Base-by-base conservation (phyloP, 2,888 invertebrate species). In the Caenorhabditis panamensis region DNA sequence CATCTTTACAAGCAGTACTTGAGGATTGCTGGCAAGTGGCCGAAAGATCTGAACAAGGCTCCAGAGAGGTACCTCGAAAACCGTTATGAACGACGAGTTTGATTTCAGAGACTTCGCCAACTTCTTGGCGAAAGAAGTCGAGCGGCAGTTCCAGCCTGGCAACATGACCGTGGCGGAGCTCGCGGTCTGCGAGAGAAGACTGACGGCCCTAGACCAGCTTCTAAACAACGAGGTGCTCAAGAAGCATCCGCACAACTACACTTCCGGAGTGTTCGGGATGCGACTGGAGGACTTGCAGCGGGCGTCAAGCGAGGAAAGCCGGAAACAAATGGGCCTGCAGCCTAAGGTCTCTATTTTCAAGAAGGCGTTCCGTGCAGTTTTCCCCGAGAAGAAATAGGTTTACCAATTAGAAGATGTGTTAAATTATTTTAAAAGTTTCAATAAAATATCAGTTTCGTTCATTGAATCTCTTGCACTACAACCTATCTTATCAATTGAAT, bases 1-100 rank as follows among this genome's bases (percentile, higher is more conserved):
- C 83, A 87, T 53, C 67, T 87, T 16, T 88, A 87, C 77, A 88
- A 87, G 64, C 86, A 88, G 66, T 89, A 87, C 56, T 49, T 88
- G 63, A 77, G 88, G 20, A 54, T 88, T 28, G 79, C 86, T 8
- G 73, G 83, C 4, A 84, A 86, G 72, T 89, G 89, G 89, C 89
- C 89, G 11, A 84, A 84, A 56, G 89, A 89, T 62, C 58, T 72
- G 49, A 73, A 80, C 61, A 88, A 88, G 76, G 68, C 71, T 24
- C 77, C 80, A 13, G 79, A 83, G 28, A 82, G 82, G 83, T 79
- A 56, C 31, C n/a, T n/a, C n/a, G n/a, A n/a, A n/a, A 26, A 3
- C 3, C 41, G 37, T 44, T 53, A 4, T 31, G 31, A 31, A 36
- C 36, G 28, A 24, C 49, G 13, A n/a, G 13, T 20, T 13, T 20